Percentiles rank a stretch among this genome's conserved stretches.
These are phyloP conservation scores for Brachionus manjavacas DNA, from an alignment of 1,140 invertebrate species.

Conservation along the genomic window DNA sequence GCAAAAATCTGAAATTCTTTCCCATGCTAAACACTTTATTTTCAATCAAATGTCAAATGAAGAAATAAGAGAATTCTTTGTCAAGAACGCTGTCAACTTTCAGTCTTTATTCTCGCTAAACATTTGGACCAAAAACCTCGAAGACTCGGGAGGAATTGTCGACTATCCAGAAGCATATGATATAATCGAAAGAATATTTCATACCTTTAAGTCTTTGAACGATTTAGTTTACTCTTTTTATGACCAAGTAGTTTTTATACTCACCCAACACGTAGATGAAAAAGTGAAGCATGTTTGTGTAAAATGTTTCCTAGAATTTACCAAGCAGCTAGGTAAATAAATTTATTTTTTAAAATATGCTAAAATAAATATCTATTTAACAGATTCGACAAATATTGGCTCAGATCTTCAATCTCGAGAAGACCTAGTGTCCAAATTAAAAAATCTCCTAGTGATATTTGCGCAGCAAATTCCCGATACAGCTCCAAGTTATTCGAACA, in stretches of 20 bases:
- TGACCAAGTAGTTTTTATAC: slow-evolving; percentile 10
- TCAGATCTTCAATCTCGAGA: not conserved
- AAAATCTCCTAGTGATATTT: not conserved
- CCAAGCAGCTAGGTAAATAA: not conserved
- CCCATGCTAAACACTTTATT: not conserved
- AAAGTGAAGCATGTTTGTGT: slow-evolving; percentile 23
- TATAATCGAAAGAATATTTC: slow-evolving; percentile 23
- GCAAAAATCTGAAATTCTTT: not conserved
- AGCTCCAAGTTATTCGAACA: not conserved
- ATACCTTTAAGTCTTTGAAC: not conserved
- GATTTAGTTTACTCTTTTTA: not conserved
- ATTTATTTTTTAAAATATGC: not conserved
- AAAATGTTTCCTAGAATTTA: not conserved
- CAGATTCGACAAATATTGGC: not conserved
- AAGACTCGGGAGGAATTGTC: not conserved
- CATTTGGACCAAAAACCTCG: slow-evolving; percentile 18
- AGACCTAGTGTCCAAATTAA: not conserved
- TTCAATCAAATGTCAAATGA: not conserved
- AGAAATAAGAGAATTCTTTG: slow-evolving; percentile 5
- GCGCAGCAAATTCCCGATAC: slow-evolving; percentile 1
- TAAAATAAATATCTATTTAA: not conserved
- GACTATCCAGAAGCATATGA: slow-evolving; percentile 2
- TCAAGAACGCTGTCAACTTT: not conserved
- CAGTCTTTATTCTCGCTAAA: not conserved
- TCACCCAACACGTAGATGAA: not conserved